Conservation (phyloP, 1,140 invertebrate genomes). For the Drepana arcuata region DNA sequence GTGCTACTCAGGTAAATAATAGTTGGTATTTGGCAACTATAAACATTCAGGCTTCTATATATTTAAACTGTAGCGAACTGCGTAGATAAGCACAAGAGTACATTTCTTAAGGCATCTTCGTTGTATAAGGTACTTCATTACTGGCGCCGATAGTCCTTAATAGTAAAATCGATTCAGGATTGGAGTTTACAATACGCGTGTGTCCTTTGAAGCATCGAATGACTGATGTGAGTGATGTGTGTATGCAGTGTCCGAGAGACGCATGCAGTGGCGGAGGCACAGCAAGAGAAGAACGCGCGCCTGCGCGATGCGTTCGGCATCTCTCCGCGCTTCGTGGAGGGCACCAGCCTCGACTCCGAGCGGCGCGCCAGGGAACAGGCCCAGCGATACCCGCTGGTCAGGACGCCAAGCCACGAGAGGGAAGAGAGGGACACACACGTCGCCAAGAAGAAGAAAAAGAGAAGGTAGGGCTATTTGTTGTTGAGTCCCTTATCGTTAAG, state of each 20-base stretch:
- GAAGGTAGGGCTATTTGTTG: too few relatives aligned
- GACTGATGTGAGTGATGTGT: constrained; percentile 1
- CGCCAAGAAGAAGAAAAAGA: constrained; percentile 72
- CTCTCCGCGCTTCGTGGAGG: constrained; percentile 93
- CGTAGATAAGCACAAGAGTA: too few relatives aligned
- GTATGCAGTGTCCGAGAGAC: constrained; percentile 90
- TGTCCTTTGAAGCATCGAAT: too few relatives aligned
- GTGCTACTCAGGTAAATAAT: constrained; percentile 64
- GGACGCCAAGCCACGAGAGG: constrained; percentile 72
- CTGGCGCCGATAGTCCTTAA: too few relatives aligned
- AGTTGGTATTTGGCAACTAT: too few relatives aligned
- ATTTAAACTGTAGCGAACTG: too few relatives aligned
- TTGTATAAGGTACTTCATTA: too few relatives aligned
- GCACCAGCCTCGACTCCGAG: constrained; percentile 92
- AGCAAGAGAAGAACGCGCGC: constrained; percentile 94
- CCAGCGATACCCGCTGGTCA: constrained; percentile 76
- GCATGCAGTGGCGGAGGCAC: constrained; percentile 96
- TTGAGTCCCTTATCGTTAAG: too few relatives aligned
- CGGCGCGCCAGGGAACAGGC: constrained; percentile 76
- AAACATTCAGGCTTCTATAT: too few relatives aligned
- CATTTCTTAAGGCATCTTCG: too few relatives aligned
- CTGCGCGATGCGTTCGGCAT: constrained; percentile 96
- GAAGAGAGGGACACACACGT: constrained; percentile 44
- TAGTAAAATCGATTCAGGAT: too few relatives aligned
- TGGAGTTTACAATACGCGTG: too few relatives aligned